Evolutionary conservation across 1,140 invertebrate species (phyloP), one percentile per base, ranked within the genome.

Genomic region (Euura lappo): DNA sequence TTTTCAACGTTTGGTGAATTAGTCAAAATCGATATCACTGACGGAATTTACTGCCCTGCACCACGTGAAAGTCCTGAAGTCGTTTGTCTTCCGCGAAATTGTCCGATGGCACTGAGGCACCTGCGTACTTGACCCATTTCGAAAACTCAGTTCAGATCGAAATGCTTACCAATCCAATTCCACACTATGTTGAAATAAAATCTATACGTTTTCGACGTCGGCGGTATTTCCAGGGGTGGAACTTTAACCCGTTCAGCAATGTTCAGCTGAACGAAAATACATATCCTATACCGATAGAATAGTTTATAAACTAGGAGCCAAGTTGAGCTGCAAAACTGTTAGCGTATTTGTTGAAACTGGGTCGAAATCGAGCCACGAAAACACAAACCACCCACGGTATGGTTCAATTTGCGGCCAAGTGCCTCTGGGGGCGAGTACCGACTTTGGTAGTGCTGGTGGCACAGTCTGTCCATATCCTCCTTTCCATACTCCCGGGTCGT

Each of bases 261-360:
- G 28, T 28, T 28, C 28, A 28, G 28, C 28, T 28, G 28, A 28
- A 28, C 28, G 28, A 28, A 28, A 28, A 28, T 28, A 28, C 28
- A 28, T 28, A 28, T 28, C 28, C 28, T 28, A 28, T 28, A 28
- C 51, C 3, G 51, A 3, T 8, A n/a, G 13, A 5, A 60, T 60
- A 60, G 51, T 60, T 60, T 60, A 60, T 60, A 60, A 60, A 60
- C 51, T 60, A 60, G 51, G 51, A 60, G 51, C 51, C 28, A 60
- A 60, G 8, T 60, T 60, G 51, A 60, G 51, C 8, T 60, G 51
- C 8, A 60, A 60, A 60, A 60, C 51, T 60, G 51, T 60, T 60
- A 8, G 51, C 6, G 51, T 60, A 60, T 60, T n/a, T n/a, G 8
- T 8, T 8, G 51, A 60, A 60, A 60, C 51, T 60, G 51, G 51